These are phyloP conservation scores for Protobothrops flavoviridis DNA, from an alignment of 2,113 vertebrate species.

Conservation along the genomic window DNA sequence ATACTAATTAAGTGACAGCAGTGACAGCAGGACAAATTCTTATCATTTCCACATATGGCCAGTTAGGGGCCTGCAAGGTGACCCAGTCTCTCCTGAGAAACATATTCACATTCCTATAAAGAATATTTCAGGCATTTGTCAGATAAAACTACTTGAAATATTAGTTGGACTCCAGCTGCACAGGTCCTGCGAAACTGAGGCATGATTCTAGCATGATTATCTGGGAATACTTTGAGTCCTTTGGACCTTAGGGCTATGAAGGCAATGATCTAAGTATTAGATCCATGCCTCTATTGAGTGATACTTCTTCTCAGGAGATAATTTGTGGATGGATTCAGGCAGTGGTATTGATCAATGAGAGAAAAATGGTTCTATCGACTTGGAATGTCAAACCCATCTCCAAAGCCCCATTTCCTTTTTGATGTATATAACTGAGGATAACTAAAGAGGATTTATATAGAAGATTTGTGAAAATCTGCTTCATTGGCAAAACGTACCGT, in stretches of 20 bases:
- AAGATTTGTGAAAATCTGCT: background rate
- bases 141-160: background rate
- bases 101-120: background rate
- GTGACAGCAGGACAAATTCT: background rate
- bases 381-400: background rate
- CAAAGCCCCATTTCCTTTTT: background rate
- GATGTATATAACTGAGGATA: background rate
- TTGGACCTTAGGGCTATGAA: background rate
- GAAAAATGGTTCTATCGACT: background rate
- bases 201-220: background rate
- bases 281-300: background rate
- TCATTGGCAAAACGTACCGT: slow-evolving; percentile 62
- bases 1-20: background rate
- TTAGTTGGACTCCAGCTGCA: background rate
- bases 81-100: background rate
- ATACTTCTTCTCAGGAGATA: background rate
- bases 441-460: slow-evolving; percentile 1
- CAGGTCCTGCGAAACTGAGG: background rate
- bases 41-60: background rate
- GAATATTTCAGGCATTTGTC: background rate
- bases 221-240: background rate
- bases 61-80: background rate
- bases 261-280: background rate
- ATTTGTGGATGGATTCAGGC: background rate
- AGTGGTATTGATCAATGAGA: background rate